phyloP scores from a whole-genome alignment of 2,888 invertebrate genomes.

The Nipponacmea schrenckii region DNA sequence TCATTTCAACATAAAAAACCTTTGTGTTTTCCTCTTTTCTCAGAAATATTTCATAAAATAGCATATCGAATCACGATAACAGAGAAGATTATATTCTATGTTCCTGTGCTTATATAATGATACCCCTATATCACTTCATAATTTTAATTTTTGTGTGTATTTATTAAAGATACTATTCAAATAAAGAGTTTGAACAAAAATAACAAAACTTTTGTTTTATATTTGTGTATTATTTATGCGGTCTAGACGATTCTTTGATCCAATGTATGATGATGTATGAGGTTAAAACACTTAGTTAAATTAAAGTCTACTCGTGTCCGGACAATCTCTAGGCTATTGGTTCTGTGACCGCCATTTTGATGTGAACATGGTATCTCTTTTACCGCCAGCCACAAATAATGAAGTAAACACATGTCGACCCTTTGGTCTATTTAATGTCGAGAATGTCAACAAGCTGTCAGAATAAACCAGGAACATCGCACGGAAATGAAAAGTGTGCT shows the following conservation, averaged over 20 bases:
- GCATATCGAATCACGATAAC: too few species aligned
- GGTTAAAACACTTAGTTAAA: slow-evolving; percentile 24
- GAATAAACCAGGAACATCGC: slow-evolving; percentile 19
- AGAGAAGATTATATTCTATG: too few species aligned
- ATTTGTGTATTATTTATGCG: too few species aligned
- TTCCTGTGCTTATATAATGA: too few species aligned
- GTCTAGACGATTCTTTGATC: background rate
- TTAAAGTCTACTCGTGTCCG: slow-evolving; percentile 17
- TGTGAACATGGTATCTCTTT: slow-evolving; percentile 21
- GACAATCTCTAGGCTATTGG: slow-evolving; percentile 12
- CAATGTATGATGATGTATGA: slow-evolving; percentile 4
- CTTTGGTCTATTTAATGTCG: slow-evolving; percentile 26
- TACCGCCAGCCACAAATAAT: slow-evolving; percentile 19
- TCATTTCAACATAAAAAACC: background rate
- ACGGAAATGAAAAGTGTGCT: slow-evolving; percentile 26
- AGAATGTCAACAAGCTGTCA: slow-evolving; percentile 26
- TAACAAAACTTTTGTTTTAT: too few species aligned
- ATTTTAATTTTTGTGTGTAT: too few species aligned
- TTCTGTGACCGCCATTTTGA: slow-evolving; percentile 11
- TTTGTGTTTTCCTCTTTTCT: too few species aligned
- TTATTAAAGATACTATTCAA: too few species aligned
- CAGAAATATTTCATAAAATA: too few species aligned
- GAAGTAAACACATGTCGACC: slow-evolving; percentile 24
- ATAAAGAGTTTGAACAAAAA: too few species aligned
- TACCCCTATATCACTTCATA: too few species aligned